Percentiles rank a stretch among this genome's conserved stretches.
These are phyloP conservation scores for Leuciscus idus DNA, from an alignment of 2,113 vertebrate genomes.

Conservation along the genomic window DNA sequence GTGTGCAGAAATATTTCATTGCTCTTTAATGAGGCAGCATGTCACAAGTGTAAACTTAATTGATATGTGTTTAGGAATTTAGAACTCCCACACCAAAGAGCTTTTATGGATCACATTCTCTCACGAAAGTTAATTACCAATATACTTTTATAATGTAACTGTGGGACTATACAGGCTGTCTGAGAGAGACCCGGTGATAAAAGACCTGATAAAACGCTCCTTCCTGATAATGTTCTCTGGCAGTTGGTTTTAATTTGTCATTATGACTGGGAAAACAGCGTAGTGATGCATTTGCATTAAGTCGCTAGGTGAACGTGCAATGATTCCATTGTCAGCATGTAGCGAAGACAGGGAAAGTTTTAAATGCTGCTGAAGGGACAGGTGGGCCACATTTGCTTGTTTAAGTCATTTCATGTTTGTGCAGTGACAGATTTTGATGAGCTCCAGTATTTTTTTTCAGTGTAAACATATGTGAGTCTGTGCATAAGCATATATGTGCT, in stretches of 20 bases:
- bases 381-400: conserved; percentile 54
- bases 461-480: conserved; percentile 43
- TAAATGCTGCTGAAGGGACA: conserved; percentile 46
- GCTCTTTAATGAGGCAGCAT: conserved; percentile 45
- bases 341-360: background rate
- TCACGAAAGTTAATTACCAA: conserved; percentile 44
- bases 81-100: conserved; percentile 39
- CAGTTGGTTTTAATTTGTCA: conserved; percentile 35
- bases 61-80: conserved; percentile 52
- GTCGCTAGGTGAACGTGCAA: background rate
- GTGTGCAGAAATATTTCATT: conserved; percentile 31
- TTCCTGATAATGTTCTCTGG: conserved; percentile 17
- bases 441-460: conserved; percentile 39
- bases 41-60: conserved; percentile 52
- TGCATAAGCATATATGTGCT: conserved; percentile 18
- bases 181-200: conserved; percentile 27
- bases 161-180: conserved; percentile 31
- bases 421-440: conserved; percentile 55
- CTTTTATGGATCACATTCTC: conserved; percentile 48
- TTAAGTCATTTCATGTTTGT: conserved; percentile 59
- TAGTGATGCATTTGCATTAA: conserved; percentile 30
- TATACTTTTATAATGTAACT: conserved; percentile 36
- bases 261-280: background rate
- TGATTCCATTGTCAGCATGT: conserved; percentile 22
- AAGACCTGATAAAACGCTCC: conserved; percentile 35